Conservation (phyloP, 2,797 vertebrate genomes). For the Lagodon rhomboides region DNA sequence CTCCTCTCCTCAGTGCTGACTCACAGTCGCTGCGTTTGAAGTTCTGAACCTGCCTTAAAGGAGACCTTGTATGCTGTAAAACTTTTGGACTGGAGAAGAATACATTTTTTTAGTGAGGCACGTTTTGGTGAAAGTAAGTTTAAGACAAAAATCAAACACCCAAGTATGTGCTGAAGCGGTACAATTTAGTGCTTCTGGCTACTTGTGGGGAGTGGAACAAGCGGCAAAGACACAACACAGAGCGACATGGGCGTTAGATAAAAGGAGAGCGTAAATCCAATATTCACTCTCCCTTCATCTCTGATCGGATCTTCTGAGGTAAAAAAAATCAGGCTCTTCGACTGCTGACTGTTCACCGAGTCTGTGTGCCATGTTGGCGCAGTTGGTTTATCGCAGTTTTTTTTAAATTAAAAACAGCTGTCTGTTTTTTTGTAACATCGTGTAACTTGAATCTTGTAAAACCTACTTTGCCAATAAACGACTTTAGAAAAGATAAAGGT, state of each 20-base stretch:
- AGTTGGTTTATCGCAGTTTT: background rate
- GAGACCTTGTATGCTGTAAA: background rate
- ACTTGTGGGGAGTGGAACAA: background rate
- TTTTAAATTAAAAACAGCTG: constrained; percentile 2
- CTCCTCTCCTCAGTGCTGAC: background rate
- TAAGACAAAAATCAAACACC: background rate
- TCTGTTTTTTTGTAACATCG: background rate
- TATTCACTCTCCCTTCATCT: constrained; percentile 14
- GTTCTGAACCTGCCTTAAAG: background rate
- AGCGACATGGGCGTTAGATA: too few relatives aligned
- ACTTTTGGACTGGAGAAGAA: background rate
- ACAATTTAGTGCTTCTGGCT: too few relatives aligned
- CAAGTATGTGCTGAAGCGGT: background rate
- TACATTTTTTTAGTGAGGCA: background rate
- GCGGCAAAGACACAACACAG: background rate
- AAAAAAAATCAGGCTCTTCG: background rate
- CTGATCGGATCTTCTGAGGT: constrained; percentile 6
- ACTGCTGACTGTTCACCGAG: constrained; percentile 7
- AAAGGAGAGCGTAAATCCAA: background rate
- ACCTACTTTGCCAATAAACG: background rate
- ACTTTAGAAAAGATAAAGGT: background rate
- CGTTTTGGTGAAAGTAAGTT: background rate
- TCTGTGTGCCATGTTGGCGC: background rate
- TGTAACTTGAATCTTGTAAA: background rate
- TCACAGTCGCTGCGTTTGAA: background rate